phyloP scores from a whole-genome alignment of 2,888 invertebrate species.

The Priocnemis perturbator region DNA sequence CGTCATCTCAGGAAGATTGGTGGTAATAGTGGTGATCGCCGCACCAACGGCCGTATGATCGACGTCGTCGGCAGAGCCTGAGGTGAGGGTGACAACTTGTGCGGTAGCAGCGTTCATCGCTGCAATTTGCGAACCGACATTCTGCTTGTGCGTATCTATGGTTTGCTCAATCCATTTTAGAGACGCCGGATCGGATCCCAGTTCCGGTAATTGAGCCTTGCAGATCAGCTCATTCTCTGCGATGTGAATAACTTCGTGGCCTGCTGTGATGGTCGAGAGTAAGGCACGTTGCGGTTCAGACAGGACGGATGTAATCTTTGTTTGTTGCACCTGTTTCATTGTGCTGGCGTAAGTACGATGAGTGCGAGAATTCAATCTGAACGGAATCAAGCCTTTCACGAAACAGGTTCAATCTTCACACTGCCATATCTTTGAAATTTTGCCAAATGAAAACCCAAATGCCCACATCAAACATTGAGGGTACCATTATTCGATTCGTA shows the following conservation, averaged over 20 bases:
- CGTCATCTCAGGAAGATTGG: constrained; percentile 97
- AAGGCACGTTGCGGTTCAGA: constrained; percentile 96
- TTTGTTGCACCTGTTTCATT: constrained; percentile 83
- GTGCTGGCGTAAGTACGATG: not conserved
- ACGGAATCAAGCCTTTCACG: no score
- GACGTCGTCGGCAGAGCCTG: constrained; percentile 89
- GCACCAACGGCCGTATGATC: constrained; percentile 97
- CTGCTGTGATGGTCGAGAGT: constrained; percentile 91
- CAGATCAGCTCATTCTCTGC: constrained; percentile 87
- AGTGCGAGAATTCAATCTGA: no score
- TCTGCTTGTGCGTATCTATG: constrained; percentile 96
- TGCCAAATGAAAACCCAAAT: no score
- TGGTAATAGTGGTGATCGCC: constrained; percentile 97
- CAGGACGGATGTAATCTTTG: constrained; percentile 89
- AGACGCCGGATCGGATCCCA: constrained; percentile 90
- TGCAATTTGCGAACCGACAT: constrained; percentile 96
- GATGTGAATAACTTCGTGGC: constrained; percentile 90
- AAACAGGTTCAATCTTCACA: not conserved
- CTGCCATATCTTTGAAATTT: no score
- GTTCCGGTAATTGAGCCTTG: constrained; percentile 81
- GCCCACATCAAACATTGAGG: no score
- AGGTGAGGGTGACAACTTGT: constrained; percentile 94
- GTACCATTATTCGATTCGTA: no score
- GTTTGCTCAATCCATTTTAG: constrained; percentile 96
- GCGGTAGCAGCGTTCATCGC: constrained; percentile 99